Evolutionary conservation across 2,888 invertebrate species (phyloP).

Genomic region (Buathra laborator): DNA sequence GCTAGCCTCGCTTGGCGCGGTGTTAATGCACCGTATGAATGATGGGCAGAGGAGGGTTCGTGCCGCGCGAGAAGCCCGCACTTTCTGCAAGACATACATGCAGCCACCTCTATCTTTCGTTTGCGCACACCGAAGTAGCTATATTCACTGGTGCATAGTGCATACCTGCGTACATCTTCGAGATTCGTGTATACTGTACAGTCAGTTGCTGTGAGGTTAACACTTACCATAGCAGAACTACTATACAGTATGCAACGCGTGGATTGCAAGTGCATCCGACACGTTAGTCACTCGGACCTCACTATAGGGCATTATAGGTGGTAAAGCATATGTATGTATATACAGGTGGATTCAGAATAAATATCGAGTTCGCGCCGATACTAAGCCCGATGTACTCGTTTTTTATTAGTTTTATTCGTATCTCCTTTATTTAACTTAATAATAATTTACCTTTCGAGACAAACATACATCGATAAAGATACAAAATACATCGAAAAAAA

Average conservation of each 20-base stretch:
- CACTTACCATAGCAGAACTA: neutral
- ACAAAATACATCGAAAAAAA: too few species aligned
- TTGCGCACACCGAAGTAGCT: neutral
- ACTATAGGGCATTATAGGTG: constrained; percentile 32
- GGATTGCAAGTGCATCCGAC: constrained; percentile 40
- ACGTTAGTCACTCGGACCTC: constrained; percentile 40
- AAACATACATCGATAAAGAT: too few species aligned
- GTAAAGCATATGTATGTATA: neutral
- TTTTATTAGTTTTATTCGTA: too few species aligned
- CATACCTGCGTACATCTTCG: constrained; percentile 40
- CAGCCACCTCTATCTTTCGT: constrained; percentile 14
- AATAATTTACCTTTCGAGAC: too few species aligned
- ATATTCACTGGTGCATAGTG: constrained; percentile 28
- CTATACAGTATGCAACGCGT: constrained; percentile 12
- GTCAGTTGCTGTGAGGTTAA: neutral
- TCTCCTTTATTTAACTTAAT: too few species aligned
- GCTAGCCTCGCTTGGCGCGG: constrained; percentile 43
- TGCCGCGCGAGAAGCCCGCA: constrained; percentile 10
- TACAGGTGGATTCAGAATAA: neutral
- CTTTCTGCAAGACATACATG: constrained; percentile 1
- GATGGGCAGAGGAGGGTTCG: constrained; percentile 69
- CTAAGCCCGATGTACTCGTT: too few species aligned
- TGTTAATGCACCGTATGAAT: constrained; percentile 76
- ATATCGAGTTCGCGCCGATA: too few species aligned
- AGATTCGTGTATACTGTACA: neutral